phyloP scores from a whole-genome alignment of 2,797 vertebrate species.

The Leptatherina wallacei region DNA sequence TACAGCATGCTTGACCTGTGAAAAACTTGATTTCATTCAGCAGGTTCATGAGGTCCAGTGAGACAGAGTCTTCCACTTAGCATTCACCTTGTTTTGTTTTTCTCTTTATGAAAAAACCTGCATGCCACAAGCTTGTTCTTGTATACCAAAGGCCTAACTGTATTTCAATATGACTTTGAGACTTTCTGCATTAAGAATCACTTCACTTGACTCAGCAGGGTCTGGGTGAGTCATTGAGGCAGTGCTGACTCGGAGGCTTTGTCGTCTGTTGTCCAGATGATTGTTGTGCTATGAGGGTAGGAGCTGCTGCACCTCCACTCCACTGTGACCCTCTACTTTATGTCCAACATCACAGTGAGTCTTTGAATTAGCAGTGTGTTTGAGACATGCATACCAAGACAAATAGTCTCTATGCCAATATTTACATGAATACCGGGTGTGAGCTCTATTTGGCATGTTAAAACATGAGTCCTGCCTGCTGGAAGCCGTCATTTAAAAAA shows the following conservation, averaged over 20 bases:
- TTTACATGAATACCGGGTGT: not conserved
- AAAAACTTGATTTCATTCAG: not conserved
- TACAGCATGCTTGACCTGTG: not conserved
- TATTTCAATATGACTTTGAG: conserved; percentile 30
- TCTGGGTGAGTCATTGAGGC: conserved; percentile 65
- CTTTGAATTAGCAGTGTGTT: conserved; percentile 7
- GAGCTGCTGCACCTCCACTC: conserved; percentile 5
- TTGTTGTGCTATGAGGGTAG: conserved; percentile 26
- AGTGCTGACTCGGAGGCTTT: conserved; percentile 48
- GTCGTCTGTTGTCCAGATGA: conserved; percentile 54
- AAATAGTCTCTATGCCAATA: conserved; percentile 1
- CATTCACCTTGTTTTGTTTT: not conserved
- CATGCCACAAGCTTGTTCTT: conserved; percentile 16
- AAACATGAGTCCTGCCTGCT: conserved; percentile 39
- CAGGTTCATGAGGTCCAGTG: not conserved
- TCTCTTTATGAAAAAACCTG: conserved; percentile 9
- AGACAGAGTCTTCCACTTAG: not conserved
- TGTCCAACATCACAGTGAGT: not conserved
- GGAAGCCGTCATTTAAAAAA: conserved; percentile 5
- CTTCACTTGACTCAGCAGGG: conserved; percentile 64
- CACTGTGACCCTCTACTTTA: conserved; percentile 11
- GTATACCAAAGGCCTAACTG: not conserved
- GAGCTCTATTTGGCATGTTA: conserved; percentile 45
- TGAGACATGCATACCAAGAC: not conserved
- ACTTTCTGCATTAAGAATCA: conserved; percentile 43